These are phyloP conservation scores for Hydrotaea diabolus DNA, from an alignment of 2,888 invertebrate species.

Conservation along the genomic window DNA sequence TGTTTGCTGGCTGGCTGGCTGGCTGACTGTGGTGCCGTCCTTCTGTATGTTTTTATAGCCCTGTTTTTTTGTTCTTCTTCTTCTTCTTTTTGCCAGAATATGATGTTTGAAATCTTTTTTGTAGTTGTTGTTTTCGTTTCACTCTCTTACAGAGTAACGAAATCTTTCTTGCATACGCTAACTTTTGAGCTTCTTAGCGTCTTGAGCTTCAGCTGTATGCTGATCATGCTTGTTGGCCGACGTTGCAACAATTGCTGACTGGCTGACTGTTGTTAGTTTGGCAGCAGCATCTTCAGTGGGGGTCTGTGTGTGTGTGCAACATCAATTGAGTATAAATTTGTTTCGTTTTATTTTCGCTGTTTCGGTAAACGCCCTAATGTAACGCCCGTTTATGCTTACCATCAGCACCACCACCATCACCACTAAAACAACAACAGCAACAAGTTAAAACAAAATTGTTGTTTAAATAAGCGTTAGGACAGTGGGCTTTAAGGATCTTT, in stretches of 20 bases:
- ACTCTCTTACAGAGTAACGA: not conserved
- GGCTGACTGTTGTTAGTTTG: not conserved
- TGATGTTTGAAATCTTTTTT: slow-evolving; percentile 31
- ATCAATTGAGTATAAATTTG: slow-evolving; percentile 76
- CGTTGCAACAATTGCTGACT: not conserved
- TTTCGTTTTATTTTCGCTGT: slow-evolving; percentile 77
- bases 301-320: slow-evolving; percentile 20
- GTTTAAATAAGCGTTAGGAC: slow-evolving; percentile 27
- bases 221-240: slow-evolving; percentile 41
- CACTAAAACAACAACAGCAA: slow-evolving; percentile 29
- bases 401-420: slow-evolving; percentile 39
- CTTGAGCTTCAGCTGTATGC: slow-evolving; percentile 42
- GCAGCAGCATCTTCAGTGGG: not conserved
- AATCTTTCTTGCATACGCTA: slow-evolving; percentile 50
- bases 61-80: slow-evolving; percentile 8
- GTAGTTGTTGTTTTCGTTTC: too few relatives aligned
- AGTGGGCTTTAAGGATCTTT: slow-evolving; percentile 17
- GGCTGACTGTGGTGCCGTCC: slow-evolving; percentile 41
- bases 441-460: slow-evolving; percentile 39
- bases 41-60: slow-evolving; percentile 46
- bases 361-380: slow-evolving; percentile 76
- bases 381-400: slow-evolving; percentile 68
- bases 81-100: slow-evolving; percentile 45
- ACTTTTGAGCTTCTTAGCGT: slow-evolving; percentile 11
- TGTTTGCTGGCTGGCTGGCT: too few relatives aligned